A percentile compares a stretch with the other conserved stretches of the same genome.
Evolutionary conservation across 2,797 vertebrate genomes (phyloP).

Genomic region (Iguana delicatissima): DNA sequence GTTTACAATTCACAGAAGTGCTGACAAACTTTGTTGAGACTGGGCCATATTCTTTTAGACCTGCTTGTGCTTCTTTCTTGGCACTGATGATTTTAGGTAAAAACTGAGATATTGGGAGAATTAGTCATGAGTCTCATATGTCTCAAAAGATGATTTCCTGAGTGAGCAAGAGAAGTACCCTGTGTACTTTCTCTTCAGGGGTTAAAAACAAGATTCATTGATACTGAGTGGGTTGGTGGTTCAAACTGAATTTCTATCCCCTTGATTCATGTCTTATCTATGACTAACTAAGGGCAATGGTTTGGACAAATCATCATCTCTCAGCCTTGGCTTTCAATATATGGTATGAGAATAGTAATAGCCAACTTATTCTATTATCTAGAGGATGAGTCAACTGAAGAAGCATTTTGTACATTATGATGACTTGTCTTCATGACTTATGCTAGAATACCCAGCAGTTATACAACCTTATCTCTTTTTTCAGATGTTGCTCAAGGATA

Average conservation of each 20-base stretch:
- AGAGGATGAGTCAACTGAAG: background rate
- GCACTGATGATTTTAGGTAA: background rate
- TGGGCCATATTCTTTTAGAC: background rate
- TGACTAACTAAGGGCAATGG: background rate
- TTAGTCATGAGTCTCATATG: background rate
- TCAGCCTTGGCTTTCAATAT: background rate
- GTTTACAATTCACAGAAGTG: constrained; percentile 6
- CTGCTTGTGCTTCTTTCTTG: background rate
- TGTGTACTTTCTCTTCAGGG: too few relatives aligned
- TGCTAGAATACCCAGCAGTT: too few relatives aligned
- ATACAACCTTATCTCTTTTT: too few relatives aligned
- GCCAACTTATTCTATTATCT: background rate
- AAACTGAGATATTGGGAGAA: background rate
- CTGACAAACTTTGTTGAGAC: background rate
- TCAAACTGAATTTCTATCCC: too few relatives aligned
- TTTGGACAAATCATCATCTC: background rate
- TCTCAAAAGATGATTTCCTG: too few relatives aligned
- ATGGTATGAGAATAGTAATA: background rate
- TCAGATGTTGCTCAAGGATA: too few relatives aligned
- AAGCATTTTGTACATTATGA: background rate
- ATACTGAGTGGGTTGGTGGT: too few relatives aligned
- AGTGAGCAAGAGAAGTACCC: too few relatives aligned
- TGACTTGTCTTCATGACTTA: too few relatives aligned
- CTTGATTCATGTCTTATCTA: too few relatives aligned
- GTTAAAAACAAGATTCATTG: too few relatives aligned